Evolutionary conservation across 2,113 vertebrate genomes (phyloP).

Genomic region (Tachycineta bicolor): DNA sequence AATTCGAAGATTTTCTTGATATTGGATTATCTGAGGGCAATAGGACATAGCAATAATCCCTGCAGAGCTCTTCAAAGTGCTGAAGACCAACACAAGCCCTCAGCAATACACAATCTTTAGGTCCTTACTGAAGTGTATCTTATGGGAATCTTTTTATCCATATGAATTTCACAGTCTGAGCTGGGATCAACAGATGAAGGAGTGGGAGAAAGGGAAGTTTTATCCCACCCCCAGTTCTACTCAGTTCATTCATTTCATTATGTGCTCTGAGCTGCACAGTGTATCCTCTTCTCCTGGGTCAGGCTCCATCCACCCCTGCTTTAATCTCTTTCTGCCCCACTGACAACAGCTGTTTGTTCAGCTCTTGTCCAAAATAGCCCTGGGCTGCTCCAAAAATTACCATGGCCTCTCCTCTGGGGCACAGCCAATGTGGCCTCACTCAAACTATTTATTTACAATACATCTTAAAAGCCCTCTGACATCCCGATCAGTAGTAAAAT

Average conservation of each 20-base stretch:
- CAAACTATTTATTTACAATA: conserved; percentile 4
- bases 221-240: neutral
- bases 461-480: neutral
- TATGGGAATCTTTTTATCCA: neutral
- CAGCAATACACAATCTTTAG: neutral
- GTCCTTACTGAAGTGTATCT: neutral
- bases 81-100: neutral
- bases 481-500: neutral
- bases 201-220: neutral
- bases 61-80: neutral
- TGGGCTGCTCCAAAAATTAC: neutral
- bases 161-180: neutral
- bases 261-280: neutral
- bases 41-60: neutral
- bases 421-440: neutral
- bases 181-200: neutral
- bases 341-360: neutral
- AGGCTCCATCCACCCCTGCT: neutral
- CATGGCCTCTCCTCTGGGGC: neutral
- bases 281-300: neutral
- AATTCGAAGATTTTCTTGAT: neutral
- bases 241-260: neutral
- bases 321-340: neutral
- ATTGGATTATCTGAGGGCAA: neutral
- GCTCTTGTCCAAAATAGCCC: neutral